Percentiles rank a stretch among this genome's conserved stretches.
Evolutionary conservation across 2,113 vertebrate species (phyloP).

Genomic region (Engraulis encrasicolus): DNA sequence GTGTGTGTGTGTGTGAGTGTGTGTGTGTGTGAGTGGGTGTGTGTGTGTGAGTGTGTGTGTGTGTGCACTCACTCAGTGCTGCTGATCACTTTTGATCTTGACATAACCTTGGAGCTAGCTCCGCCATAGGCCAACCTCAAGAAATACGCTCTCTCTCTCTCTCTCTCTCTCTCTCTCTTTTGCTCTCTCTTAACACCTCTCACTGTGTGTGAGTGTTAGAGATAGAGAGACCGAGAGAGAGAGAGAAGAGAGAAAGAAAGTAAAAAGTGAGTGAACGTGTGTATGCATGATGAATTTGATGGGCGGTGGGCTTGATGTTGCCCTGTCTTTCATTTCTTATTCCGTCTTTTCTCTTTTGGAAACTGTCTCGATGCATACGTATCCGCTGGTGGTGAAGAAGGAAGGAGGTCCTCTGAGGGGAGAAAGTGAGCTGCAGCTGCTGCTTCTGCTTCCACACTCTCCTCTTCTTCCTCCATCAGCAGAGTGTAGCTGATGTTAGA

Average conservation of each 20-base stretch:
- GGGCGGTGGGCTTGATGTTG: background rate
- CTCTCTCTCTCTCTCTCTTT: background rate
- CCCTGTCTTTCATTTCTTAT: background rate
- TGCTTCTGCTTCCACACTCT: background rate
- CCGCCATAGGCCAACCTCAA: background rate
- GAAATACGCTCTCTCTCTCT: background rate
- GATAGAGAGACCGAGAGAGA: too few relatives aligned
- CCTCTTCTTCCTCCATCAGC: background rate
- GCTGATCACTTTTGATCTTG: slow-evolving; percentile 30
- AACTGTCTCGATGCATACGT: background rate
- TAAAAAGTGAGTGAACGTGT: background rate
- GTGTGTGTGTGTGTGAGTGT: too few relatives aligned
- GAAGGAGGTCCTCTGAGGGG: background rate
- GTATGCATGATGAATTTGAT: background rate
- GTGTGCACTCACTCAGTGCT: too few relatives aligned
- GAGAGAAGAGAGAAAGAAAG: too few relatives aligned
- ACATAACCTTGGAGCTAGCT: slow-evolving; percentile 24
- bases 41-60: too few relatives aligned
- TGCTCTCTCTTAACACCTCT: background rate
- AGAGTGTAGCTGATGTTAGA: background rate
- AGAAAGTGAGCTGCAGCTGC: background rate
- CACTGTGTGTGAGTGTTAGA: background rate
- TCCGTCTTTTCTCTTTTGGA: background rate
- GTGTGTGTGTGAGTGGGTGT: too few relatives aligned
- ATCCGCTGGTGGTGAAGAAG: background rate